Conservation (phyloP, 2,888 invertebrate genomes). For the Drosophila nr. perissopoda region DNA sequence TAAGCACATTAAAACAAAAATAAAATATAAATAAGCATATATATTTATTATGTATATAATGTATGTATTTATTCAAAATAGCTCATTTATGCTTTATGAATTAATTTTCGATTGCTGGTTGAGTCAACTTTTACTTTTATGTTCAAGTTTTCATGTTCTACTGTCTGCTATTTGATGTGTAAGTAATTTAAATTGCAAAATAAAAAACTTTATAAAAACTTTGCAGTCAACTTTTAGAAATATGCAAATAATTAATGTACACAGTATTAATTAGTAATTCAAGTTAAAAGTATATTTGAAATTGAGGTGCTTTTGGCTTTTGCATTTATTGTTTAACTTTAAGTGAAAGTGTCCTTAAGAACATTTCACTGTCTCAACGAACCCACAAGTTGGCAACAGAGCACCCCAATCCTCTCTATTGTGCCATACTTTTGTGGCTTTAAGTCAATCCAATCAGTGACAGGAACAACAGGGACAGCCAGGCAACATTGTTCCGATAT, state of each 20-base stretch:
- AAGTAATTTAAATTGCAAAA: constrained; percentile 28
- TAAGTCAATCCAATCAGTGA: constrained; percentile 48
- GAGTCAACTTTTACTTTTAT: constrained; percentile 25
- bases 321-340: neutral
- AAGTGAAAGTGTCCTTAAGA: neutral
- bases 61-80: neutral
- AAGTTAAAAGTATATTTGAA: neutral
- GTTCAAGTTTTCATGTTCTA: neutral
- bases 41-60: neutral
- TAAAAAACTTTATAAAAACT: neutral
- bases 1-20: constrained; percentile 3
- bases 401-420: neutral
- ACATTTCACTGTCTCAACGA: constrained; percentile 6
- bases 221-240: neutral
- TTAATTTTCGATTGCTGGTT: constrained; percentile 34
- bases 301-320: neutral
- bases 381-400: constrained; percentile 9
- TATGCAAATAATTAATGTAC: neutral
- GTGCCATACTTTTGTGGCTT: constrained; percentile 8
- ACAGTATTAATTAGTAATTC: neutral
- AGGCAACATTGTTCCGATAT: constrained; percentile 48
- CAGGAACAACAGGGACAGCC: constrained; percentile 29
- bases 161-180: constrained; percentile 16
- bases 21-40: neutral
- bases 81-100: constrained; percentile 4